phyloP scores from a whole-genome alignment of 2,113 vertebrate species.

The Epinephelus lanceolatus region DNA sequence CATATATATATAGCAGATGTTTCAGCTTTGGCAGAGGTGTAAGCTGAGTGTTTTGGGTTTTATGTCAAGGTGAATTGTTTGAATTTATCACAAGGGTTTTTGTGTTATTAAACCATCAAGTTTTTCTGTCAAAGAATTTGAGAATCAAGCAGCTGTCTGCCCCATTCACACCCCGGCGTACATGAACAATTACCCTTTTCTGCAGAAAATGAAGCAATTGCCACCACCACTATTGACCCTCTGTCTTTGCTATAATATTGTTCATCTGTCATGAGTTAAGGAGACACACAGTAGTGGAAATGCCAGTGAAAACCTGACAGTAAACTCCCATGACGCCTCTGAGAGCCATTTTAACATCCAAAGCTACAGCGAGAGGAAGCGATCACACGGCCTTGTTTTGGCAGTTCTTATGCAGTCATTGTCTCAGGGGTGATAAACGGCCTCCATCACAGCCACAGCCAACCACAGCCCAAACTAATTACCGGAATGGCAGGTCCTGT shows the following conservation, averaged over 20 bases:
- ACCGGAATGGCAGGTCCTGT: constrained; percentile 70
- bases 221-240: constrained; percentile 28
- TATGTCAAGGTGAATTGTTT: not conserved
- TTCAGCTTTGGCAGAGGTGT: not conserved
- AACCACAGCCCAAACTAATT: constrained; percentile 77
- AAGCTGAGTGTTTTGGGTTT: not conserved
- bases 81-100: constrained; percentile 4
- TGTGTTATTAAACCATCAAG: constrained; percentile 1
- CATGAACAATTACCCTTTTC: constrained; percentile 30
- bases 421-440: constrained; percentile 76
- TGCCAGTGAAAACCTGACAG: constrained; percentile 57
- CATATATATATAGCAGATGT: not conserved
- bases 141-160: not conserved
- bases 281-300: constrained; percentile 43
- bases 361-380: constrained; percentile 63
- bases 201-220: constrained; percentile 41
- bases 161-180: not conserved
- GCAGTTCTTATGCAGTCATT: constrained; percentile 70
- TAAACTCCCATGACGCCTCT: constrained; percentile 48
- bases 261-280: constrained; percentile 65
- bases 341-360: constrained; percentile 56
- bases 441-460: constrained; percentile 67
- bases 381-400: constrained; percentile 67
- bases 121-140: constrained; percentile 12
- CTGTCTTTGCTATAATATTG: constrained; percentile 51